phyloP scores from a whole-genome alignment of 1,140 invertebrate species.

The Tenebrio molitor region DNA sequence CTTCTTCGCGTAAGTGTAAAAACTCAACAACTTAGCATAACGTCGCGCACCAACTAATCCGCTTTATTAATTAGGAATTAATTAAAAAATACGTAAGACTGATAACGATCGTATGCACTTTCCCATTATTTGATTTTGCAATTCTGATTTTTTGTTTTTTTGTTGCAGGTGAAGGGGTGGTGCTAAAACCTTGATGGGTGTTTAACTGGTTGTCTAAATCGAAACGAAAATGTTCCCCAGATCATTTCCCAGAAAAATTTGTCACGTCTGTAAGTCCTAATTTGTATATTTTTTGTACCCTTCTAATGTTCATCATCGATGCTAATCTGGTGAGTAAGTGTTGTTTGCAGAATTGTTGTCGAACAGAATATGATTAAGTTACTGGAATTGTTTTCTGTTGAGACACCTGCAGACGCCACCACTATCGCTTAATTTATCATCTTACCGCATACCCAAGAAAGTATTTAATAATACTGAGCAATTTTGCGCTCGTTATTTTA shows the following conservation, averaged over 20 bases:
- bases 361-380: too few relatives aligned
- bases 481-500: too few relatives aligned
- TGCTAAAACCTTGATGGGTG: conserved; percentile 13
- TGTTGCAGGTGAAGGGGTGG: conserved; percentile 7
- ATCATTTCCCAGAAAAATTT: background rate
- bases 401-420: too few relatives aligned
- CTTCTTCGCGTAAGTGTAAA: background rate
- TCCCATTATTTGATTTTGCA: conserved; percentile 9
- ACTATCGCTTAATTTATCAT: too few relatives aligned
- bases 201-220: conserved; percentile 17
- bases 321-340: background rate
- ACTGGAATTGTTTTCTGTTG: too few relatives aligned
- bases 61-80: too few relatives aligned
- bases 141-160: conserved; percentile 21
- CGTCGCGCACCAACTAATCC: too few relatives aligned
- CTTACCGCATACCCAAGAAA: too few relatives aligned
- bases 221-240: conserved; percentile 2
- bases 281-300: background rate
- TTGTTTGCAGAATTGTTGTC: background rate
- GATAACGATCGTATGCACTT: too few relatives aligned
- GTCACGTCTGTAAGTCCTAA: background rate
- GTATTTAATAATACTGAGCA: too few relatives aligned
- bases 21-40: too few relatives aligned
- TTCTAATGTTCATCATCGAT: background rate
- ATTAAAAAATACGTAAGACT: background rate